Conservation (phyloP, 2,797 vertebrate species). For the Neosilurus hyrtlii region DNA sequence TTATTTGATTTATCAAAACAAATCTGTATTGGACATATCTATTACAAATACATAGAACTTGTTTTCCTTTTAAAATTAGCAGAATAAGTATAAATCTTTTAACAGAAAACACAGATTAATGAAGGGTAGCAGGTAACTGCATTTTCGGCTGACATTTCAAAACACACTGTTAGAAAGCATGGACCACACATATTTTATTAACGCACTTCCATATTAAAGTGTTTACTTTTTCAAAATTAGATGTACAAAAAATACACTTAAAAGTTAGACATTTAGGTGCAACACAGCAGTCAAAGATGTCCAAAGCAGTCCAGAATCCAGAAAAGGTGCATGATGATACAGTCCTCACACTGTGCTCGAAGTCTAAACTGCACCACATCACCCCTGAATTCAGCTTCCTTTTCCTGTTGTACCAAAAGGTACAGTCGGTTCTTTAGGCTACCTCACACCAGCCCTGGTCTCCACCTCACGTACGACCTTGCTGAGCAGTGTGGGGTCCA, state of each 20-base stretch:
- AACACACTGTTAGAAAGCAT: not conserved
- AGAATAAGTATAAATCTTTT: too few relatives aligned
- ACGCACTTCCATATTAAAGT: not conserved
- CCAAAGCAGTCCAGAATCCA: constrained; percentile 12
- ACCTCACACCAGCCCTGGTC: constrained; percentile 58
- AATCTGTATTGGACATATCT: not conserved
- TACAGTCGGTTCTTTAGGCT: constrained; percentile 7
- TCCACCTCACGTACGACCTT: constrained; percentile 83
- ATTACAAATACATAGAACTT: not conserved
- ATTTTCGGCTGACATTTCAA: too few relatives aligned
- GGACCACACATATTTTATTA: not conserved
- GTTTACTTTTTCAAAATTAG: not conserved
- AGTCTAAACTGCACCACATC: not conserved
- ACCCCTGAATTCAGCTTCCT: not conserved
- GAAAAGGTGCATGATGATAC: not conserved
- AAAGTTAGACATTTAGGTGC: not conserved
- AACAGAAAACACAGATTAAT: not conserved
- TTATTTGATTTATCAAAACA: not conserved
- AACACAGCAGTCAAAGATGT: not conserved
- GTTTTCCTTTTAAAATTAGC: too few relatives aligned
- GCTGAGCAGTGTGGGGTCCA: constrained; percentile 77
- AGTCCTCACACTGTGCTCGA: not conserved
- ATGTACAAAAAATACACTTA: not conserved
- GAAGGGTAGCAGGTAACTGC: not conserved
- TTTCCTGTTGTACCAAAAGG: not conserved